Conservation (phyloP, 2,888 invertebrate genomes). For the Stenotaenia linearis region DNA sequence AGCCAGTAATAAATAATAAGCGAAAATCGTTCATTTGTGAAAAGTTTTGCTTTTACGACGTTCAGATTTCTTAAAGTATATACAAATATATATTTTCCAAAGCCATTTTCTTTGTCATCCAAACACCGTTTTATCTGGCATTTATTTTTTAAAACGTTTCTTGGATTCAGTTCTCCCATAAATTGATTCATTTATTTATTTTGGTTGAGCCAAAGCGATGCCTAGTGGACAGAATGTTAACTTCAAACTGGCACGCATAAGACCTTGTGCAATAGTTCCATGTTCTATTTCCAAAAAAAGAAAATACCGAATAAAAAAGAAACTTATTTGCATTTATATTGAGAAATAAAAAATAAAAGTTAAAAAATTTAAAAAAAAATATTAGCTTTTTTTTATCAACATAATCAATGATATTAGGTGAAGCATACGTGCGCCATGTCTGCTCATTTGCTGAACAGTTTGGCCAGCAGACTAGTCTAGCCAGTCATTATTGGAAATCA, state of each 20-base stretch:
- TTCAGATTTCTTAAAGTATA: neutral
- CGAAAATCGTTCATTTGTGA: constrained; percentile 8
- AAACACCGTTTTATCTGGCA: neutral
- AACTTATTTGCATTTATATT: constrained; percentile 28
- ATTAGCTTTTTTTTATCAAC: neutral
- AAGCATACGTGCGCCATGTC: neutral
- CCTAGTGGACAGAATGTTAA: constrained; percentile 35
- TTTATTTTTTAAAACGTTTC: neutral
- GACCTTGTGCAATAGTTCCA: constrained; percentile 31
- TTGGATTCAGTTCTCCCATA: neutral
- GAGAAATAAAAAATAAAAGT: neutral
- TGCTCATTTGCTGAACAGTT: neutral
- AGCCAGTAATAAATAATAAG: constrained; percentile 30
- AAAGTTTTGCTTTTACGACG: neutral
- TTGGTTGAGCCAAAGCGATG: constrained; percentile 30
- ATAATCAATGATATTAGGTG: neutral
- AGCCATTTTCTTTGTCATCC: neutral
- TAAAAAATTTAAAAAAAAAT: neutral
- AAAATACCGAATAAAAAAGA: neutral
- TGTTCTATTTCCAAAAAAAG: constrained; percentile 1
- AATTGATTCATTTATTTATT: constrained; percentile 21
- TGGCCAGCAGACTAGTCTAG: constrained; percentile 4
- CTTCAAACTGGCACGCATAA: neutral
- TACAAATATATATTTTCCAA: neutral
- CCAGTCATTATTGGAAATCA: constrained; percentile 9